A percentile compares a stretch with the other conserved stretches of the same genome.
These are phyloP conservation scores for Meta bourneti DNA, from an alignment of 2,888 invertebrate species.

Conservation along the genomic window DNA sequence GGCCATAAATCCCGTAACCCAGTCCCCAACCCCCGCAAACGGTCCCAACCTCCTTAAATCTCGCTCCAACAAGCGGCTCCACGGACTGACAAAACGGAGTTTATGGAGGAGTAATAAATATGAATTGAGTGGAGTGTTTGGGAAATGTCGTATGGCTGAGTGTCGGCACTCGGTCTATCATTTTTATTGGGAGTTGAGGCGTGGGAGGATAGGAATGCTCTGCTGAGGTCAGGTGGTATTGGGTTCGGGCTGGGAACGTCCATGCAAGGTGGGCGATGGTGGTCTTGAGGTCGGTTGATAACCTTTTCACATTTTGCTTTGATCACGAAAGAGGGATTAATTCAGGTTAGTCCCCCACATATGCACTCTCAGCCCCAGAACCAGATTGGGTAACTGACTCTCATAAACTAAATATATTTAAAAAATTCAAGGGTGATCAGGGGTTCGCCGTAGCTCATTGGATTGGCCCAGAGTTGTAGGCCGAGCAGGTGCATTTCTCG, in stretches of 20 bases:
- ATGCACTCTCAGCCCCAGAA: background rate
- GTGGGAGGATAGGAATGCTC: background rate
- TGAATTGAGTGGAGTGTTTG: constrained; percentile 35
- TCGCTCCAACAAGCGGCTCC: constrained; percentile 35
- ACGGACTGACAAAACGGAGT: constrained; percentile 44
- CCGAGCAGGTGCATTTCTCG: too few species aligned
- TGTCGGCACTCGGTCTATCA: constrained; percentile 37
- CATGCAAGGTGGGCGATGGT: background rate
- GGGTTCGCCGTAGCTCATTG: too few species aligned
- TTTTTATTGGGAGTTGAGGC: constrained; percentile 24
- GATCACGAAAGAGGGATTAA: too few species aligned
- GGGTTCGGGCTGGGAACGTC: background rate
- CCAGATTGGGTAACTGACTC: background rate
- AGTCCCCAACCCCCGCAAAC: background rate
- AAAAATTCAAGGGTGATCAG: too few species aligned
- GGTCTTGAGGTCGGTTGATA: background rate
- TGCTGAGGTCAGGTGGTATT: background rate
- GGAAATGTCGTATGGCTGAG: constrained; percentile 10
- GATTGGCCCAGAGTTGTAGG: too few species aligned
- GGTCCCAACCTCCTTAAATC: constrained; percentile 51
- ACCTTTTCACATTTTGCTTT: too few species aligned
- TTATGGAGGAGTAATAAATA: constrained; percentile 60
- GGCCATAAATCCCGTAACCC: background rate
- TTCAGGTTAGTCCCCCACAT: background rate
- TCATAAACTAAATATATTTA: too few species aligned